Conservation (phyloP, 2,888 invertebrate genomes). For the Pristionchus entomophagus region DNA sequence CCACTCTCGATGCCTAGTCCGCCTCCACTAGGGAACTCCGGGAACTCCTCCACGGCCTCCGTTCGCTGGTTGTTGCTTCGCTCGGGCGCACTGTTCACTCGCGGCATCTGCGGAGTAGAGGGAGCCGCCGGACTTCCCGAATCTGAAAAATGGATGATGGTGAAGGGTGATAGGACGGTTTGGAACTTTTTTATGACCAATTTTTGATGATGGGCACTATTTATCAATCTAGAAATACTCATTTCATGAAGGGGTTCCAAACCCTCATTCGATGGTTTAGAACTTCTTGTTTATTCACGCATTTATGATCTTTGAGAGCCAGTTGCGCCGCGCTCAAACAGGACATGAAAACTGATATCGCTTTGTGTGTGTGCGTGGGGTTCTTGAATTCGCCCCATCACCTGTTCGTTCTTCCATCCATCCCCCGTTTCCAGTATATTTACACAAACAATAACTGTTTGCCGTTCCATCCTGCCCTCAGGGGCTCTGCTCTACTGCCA, state of each 20-base stretch:
- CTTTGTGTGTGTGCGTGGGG: too few species aligned
- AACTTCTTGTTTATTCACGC: too few species aligned
- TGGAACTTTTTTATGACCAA: neutral
- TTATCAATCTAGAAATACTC: neutral
- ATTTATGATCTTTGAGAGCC: too few species aligned
- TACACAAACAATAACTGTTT: slow-evolving; percentile 31
- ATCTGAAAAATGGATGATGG: too few species aligned
- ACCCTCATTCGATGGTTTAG: too few species aligned
- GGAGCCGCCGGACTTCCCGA: slow-evolving; percentile 22
- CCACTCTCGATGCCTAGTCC: slow-evolving; percentile 44
- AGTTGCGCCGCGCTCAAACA: too few species aligned
- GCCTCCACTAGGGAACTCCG: slow-evolving; percentile 57
- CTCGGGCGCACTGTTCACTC: neutral
- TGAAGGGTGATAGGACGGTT: too few species aligned
- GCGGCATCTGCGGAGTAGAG: neutral
- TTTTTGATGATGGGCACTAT: neutral
- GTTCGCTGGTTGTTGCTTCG: slow-evolving; percentile 11
- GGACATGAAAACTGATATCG: neutral
- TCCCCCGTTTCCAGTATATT: neutral
- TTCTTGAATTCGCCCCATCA: too few species aligned
- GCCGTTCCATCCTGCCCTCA: neutral
- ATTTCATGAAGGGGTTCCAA: neutral
- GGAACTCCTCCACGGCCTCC: slow-evolving; percentile 55
- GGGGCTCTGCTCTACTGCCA: neutral
- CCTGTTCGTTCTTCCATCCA: neutral